Conservation (phyloP, 1,140 invertebrate species). For the Pomacea maculata region DNA sequence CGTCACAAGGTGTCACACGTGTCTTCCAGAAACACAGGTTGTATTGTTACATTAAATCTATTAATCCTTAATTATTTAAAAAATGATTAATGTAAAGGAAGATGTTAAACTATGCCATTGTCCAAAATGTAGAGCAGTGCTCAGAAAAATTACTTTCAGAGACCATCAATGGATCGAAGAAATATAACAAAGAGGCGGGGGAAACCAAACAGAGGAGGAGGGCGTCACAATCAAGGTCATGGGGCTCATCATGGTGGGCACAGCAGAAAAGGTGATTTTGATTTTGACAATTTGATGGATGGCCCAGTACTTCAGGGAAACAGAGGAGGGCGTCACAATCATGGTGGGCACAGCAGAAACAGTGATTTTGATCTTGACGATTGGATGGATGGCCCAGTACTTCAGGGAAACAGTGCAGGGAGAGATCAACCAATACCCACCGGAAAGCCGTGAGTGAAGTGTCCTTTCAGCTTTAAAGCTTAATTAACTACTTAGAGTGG, state of each 20-base stretch:
- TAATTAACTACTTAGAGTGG: background rate
- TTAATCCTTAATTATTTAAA: too few relatives aligned
- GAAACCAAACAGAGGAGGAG: slow-evolving; percentile 54
- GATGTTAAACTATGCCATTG: too few relatives aligned
- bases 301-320: slow-evolving; percentile 18
- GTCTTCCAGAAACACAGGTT: too few relatives aligned
- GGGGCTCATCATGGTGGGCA: slow-evolving; percentile 15
- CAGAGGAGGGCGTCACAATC: slow-evolving; percentile 46
- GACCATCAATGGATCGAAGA: too few relatives aligned
- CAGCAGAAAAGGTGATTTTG: slow-evolving; percentile 18
- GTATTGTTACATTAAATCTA: too few relatives aligned
- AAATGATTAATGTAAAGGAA: too few relatives aligned
- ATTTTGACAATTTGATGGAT: slow-evolving; percentile 33
- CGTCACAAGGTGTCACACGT: too few relatives aligned
- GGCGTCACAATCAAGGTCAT: slow-evolving; percentile 35
- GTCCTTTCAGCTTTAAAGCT: background rate
- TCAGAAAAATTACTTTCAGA: too few relatives aligned
- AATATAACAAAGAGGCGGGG: slow-evolving; percentile 19
- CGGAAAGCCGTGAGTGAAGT: background rate
- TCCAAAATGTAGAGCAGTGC: too few relatives aligned
- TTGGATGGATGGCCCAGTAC: slow-evolving; percentile 31
- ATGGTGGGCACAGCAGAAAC: slow-evolving; percentile 2
- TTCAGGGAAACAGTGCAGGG: background rate
- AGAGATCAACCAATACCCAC: background rate
- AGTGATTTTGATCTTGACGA: slow-evolving; percentile 28